Base-by-base conservation (phyloP, 2,113 vertebrate species). In the Megaleporinus macrocephalus region DNA sequence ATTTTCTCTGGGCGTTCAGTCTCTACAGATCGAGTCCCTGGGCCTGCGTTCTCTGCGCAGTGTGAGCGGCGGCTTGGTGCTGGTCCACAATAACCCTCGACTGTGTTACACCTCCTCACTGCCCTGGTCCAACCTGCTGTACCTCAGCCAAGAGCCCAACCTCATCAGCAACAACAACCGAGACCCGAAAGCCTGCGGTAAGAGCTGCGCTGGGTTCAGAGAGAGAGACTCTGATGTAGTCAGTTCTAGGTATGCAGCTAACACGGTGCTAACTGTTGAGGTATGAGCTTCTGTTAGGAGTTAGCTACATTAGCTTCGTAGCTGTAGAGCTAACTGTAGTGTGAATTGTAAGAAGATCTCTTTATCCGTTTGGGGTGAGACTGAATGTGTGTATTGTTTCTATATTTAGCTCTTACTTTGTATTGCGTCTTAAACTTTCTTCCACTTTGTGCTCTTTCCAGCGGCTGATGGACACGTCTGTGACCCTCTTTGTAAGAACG, bases 1-100 rank as follows among this genome's bases (percentile, higher is more conserved):
- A 79, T 97, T 98, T 91, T 98, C 97, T 0, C 91, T 99, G 85
- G 95, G 95, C 0, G 88, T 99, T 81, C 96, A 89, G 92, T 95
- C 96, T 1, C 92, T 98, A 61, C 84, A 91, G 76, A 95, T 99
- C 84, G 84, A 87, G 74, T 97, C 94, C 30, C 93, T 99, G 41
- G 96, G 97, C 76, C 90, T 99, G 16, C 96, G 96, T 2, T 96
- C 97, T 0, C 91, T 99, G 80, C 93, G 86, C 68, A 96, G 96
- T 36, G 89, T 99, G 89, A 96, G 96, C 83, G 97, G 96, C 0
- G 97, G 98, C 29, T 91, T 99, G 90, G 95, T 96, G 20, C 95
- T 99, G 11, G 62, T 98, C 81, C 94, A 97, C 89, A 95, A 91
- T 88, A 99, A 98, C 83, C 82, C 93, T 51, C 91, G 85, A 70